These are phyloP conservation scores for Hypsopygia costalis DNA, from an alignment of 2,888 invertebrate species.

Conservation along the genomic window DNA sequence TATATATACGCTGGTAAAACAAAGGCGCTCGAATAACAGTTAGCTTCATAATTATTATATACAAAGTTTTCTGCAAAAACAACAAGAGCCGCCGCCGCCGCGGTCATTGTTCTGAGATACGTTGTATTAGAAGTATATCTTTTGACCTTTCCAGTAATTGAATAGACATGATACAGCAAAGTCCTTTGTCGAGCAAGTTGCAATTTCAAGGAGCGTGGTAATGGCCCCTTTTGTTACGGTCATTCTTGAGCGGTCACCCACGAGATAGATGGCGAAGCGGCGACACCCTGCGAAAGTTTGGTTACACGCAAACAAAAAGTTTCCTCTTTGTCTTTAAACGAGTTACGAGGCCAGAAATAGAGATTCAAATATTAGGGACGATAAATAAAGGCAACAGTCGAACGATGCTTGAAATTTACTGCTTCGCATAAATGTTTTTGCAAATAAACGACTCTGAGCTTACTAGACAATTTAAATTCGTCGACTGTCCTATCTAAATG, in stretches of 20 bases:
- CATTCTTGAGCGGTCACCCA: constrained; percentile 29
- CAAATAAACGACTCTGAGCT: neutral
- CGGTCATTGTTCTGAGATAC: constrained; percentile 1
- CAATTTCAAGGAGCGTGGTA: constrained; percentile 50
- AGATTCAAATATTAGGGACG: neutral
- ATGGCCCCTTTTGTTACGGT: constrained; percentile 42
- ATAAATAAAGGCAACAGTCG: constrained; percentile 8
- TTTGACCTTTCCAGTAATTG: constrained; percentile 56
- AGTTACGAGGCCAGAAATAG: neutral
- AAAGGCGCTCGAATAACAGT: too few species aligned
- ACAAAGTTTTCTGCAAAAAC: constrained; percentile 17
- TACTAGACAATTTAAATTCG: neutral
- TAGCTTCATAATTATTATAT: constrained; percentile 6
- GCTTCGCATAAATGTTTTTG: neutral
- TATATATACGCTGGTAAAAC: too few species aligned
- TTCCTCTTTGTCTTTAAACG: constrained; percentile 4
- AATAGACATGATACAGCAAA: constrained; percentile 58
- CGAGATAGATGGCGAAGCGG: constrained; percentile 29
- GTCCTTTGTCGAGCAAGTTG: constrained; percentile 48
- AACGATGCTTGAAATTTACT: constrained; percentile 5
- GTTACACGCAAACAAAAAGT: constrained; percentile 7
- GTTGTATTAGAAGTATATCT: constrained; percentile 24
- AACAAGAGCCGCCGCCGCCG: constrained; percentile 13
- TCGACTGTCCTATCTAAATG: neutral
- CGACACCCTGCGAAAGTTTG: constrained; percentile 7